Evolutionary conservation across 2,888 invertebrate genomes (phyloP).

Genomic region (Charanyca ferruginea): DNA sequence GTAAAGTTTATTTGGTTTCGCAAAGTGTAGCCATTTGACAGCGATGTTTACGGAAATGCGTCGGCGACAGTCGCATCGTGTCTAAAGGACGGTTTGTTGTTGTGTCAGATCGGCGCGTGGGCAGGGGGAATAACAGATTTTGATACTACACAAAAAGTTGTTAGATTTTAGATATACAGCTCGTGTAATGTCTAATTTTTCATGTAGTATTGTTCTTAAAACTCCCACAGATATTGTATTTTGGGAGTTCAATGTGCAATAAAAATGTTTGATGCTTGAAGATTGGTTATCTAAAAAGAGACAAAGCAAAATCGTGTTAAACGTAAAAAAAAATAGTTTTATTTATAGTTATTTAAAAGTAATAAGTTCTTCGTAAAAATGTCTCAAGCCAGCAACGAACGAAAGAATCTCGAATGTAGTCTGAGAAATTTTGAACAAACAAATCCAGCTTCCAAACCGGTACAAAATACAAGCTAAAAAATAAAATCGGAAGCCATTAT

Average conservation of each 20-base stretch:
- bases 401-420: neutral
- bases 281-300: neutral
- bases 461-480: constrained; percentile 44
- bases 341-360: no score
- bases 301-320: neutral
- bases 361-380: neutral
- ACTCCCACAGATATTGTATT: constrained; percentile 41
- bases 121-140: constrained; percentile 83
- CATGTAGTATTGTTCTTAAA: constrained; percentile 39
- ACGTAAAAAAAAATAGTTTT: no score
- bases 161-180: constrained; percentile 53
- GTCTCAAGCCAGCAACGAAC: neutral
- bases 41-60: constrained; percentile 81
- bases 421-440: constrained; percentile 24
- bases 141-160: constrained; percentile 58
- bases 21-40: constrained; percentile 75
- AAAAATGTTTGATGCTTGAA: neutral
- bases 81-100: constrained; percentile 76
- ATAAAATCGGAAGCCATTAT: constrained; percentile 60
- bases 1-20: constrained; percentile 67
- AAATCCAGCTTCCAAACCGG: constrained; percentile 27
- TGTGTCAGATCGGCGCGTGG: constrained; percentile 81
- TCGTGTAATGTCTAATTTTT: constrained; percentile 34
- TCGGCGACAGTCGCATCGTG: constrained; percentile 83
- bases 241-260: constrained; percentile 4